Conservation (phyloP, 2,888 invertebrate species). For the Brenthis ino region DNA sequence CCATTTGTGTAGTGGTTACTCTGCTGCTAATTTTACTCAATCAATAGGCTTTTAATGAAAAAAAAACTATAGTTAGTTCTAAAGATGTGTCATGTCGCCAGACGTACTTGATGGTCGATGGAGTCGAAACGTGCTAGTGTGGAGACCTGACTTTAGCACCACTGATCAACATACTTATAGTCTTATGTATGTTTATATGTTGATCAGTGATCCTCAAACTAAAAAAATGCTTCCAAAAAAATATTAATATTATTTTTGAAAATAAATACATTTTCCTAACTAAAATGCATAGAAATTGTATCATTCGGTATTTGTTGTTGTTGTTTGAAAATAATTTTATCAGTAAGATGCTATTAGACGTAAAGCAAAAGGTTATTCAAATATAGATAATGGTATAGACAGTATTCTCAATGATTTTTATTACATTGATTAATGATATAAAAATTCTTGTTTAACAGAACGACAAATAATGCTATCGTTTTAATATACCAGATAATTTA, state of each 20-base stretch:
- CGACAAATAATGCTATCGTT: too few species aligned
- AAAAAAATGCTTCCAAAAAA: not conserved
- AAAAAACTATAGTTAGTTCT: too few species aligned
- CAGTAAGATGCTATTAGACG: constrained; percentile 53
- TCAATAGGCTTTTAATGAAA: too few species aligned
- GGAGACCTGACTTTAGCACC: too few species aligned
- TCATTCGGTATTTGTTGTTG: constrained; percentile 21
- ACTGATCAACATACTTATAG: too few species aligned
- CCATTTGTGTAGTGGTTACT: too few species aligned
- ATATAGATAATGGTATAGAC: constrained; percentile 62
- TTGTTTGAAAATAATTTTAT: constrained; percentile 47
- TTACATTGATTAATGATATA: not conserved
- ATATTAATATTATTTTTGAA: not conserved
- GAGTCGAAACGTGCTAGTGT: too few species aligned
- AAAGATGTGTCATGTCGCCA: too few species aligned
- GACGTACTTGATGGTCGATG: too few species aligned
- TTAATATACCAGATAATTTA: too few species aligned
- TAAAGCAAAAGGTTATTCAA: constrained; percentile 68
- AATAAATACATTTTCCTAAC: not conserved
- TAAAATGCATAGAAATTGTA: constrained; percentile 1
- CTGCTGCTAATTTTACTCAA: too few species aligned
- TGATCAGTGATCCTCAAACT: not conserved
- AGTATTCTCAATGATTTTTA: constrained; percentile 51
- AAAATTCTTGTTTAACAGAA: not conserved
- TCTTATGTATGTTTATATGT: too few species aligned